Evolutionary conservation across 2,888 invertebrate species (phyloP), one percentile per base, ranked within the genome.

Genomic region (Drosophila neonasuta): DNA sequence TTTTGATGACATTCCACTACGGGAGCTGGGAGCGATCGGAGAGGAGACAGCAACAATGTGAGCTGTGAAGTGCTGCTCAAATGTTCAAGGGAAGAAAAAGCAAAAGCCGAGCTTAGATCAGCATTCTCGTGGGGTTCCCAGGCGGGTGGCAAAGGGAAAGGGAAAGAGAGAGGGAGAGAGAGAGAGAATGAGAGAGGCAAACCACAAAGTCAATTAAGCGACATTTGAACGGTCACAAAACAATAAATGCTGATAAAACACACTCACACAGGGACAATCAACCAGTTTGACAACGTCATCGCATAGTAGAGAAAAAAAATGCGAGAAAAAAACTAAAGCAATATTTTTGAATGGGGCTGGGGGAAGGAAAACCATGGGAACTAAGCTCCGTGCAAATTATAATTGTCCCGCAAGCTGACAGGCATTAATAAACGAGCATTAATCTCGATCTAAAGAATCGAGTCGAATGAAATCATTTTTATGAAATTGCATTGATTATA

Each of bases 281-380:
- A 85, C 62, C 80, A 74, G 83, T 86, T 87, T 80, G 83, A 69
- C 80, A 87, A 79, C 87, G 87, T 80, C 87, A 81, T 81, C 51
- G 86, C 65, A 50, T 41, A 41, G 52, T 61, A 68, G 61, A 60
- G 59, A 10, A 36, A 24, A 41, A 45, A 51, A 32, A 13, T 7
- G 4, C 24, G 24, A 24, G 15, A n/a, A 36, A 20, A 48, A 48
- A 70, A 32, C 24, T 49, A 44, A 62, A 55, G 54, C 63, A 13
- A 51, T 48, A 39, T 71, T 17, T 29, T 2, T n/a, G 10, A 41
- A 30, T 9, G 9, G 36, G 24, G 24, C 11, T 9, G 11, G 30
- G 15, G 34, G 36, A 11, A 32, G 42, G 46, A 56, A 42, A 30
- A 50, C 39, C 60, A 63, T 77, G 77, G 51, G 73, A 74, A 77